Evolutionary conservation across 2,113 vertebrate species (phyloP), one percentile per base, ranked within the genome.

Genomic region (Aptenodytes patagonicus): DNA sequence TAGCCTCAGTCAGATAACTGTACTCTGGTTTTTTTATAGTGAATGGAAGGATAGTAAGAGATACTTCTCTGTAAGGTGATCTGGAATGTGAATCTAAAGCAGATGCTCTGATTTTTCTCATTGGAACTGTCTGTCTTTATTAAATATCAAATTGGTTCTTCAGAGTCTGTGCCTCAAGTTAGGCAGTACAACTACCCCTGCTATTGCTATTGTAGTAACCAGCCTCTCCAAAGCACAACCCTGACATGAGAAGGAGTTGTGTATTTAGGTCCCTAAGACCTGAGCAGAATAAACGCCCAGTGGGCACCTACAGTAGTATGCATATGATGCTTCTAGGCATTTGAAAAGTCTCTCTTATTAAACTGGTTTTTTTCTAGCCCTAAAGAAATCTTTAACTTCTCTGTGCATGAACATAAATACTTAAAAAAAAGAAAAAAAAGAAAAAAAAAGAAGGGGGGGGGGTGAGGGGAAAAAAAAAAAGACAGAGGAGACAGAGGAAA

Each of bases 401-500:
- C 12, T 91, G 18, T 83, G n/a, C 9, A 20, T 51, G 22, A 52
- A 44, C 7, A 22, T 34, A n/a, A 84, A 24, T 79, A 42, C 20
- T 70, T 70, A 1, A 6, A 25, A 34, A 57, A 60, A 16, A 61
- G 38, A 29, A 8, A 1, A 6, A 19, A 34, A 57, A 60, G 12
- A 66, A 44, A 29, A 7, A 29, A 60, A 36, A 36, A 36, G 36
- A 36, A 36, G 36, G 36, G 36, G 1, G 7, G 8, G 11, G 11
- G 32, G 19, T 8, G 19, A 2, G 18, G 29, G 4, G 4, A 22
- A 46, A 46, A 18, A 44, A 44, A 47, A 11, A 16, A 26, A 65
- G 1, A 11, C 5, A 26, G 5, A 52, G 10, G 8, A 57, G 8
- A 25, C 3, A 32, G 11, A 31, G 1, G 29, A 26, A 54, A 58